These are phyloP conservation scores for Crypturellus undulatus DNA, from an alignment of 2,113 vertebrate species.

Conservation along the genomic window DNA sequence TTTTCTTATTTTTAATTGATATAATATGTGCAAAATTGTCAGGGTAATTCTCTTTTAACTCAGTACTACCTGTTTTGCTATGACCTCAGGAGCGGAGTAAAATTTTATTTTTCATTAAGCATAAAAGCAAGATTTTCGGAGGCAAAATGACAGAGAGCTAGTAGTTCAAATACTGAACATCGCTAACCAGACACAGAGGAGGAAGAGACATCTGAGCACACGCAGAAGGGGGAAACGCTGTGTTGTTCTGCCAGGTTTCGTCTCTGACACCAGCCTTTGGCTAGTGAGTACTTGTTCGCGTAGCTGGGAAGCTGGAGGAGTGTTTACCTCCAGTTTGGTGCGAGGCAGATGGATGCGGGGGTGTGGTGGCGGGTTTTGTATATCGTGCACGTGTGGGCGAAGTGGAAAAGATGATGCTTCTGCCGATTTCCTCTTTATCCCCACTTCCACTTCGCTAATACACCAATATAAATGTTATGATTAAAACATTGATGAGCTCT, in stretches of 20 bases:
- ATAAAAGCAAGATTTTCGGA: neutral
- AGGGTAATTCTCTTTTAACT: neutral
- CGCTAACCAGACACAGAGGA: neutral
- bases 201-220: neutral
- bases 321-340: neutral
- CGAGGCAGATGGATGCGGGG: neutral
- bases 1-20: neutral
- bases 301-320: slow-evolving; percentile 23
- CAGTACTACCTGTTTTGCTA: neutral
- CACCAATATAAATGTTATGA: neutral
- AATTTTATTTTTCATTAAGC: neutral
- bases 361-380: slow-evolving; percentile 10
- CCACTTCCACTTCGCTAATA: slow-evolving; percentile 4
- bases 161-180: neutral
- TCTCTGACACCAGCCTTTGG: neutral
- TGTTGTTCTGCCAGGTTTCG: neutral
- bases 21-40: neutral
- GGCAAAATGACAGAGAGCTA: neutral
- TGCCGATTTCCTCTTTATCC: slow-evolving; percentile 29
- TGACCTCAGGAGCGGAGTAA: neutral
- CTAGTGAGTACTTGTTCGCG: neutral
- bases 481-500: neutral
- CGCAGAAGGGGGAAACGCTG: neutral
- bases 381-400: neutral
- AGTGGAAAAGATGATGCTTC: slow-evolving; percentile 35